Evolutionary conservation across 2,888 invertebrate genomes (phyloP), one percentile per base, ranked within the genome.

Genomic region (Nephrotoma guestfalica): DNA sequence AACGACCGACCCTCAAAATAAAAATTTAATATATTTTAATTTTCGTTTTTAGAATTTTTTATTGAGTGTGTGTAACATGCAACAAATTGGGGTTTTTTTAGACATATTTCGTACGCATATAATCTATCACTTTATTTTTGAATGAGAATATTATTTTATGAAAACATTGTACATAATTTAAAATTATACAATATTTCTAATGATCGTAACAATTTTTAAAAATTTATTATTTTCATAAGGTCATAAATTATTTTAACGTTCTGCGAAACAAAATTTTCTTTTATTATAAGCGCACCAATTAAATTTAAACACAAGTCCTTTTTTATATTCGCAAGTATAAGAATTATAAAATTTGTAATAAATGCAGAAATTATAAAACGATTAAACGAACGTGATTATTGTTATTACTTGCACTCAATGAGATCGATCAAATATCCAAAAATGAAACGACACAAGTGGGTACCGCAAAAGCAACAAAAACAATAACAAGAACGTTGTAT

Each of bases 191-290:
- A 30, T 30, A 30, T 30, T 30, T 30, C 30, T 30, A 30, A 30
- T 51, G 51, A 51, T 51, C n/a, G 6, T 7, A 51, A 51, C 6
- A 51, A 51, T 51, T 83, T 41, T 40, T 40, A 9, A 83, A 83
- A 83, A 83, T 40, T 83, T 83, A 40, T 84, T 84, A 84, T 84
- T 84, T 41, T 84, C 84, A 84, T 41, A 41, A 84, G 84, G 41
- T 41, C 84, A 84, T 84, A 84, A 84, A 84, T 84, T 84, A n/a
- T n/a, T 84, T 84, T 84, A 84, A 84, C 41, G 84, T 84, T 84
- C 41, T 84, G 84, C 15, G 84, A 84, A 84, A 84, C 84, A 84
- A 41, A 84, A 15, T 41, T 84, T 84, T 84, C 41, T 84, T 41
- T n/a, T 41, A n/a, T 84, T 15, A 41, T 30, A 2, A 71, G 3